Evolutionary conservation across 2,888 invertebrate genomes (phyloP).

Genomic region (Drosophila kuntzei): DNA sequence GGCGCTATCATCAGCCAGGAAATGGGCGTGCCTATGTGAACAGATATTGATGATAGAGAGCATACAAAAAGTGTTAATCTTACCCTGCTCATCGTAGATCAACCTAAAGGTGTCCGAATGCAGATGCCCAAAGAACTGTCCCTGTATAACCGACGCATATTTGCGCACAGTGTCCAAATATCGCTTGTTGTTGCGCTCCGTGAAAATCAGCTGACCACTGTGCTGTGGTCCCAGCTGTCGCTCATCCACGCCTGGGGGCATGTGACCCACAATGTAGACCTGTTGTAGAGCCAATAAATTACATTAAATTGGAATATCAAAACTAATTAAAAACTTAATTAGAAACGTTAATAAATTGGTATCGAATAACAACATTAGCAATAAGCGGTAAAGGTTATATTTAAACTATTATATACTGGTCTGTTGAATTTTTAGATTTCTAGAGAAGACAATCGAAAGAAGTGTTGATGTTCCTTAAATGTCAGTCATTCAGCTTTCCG

Average conservation of each 20-base stretch:
- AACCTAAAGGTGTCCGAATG: slow-evolving; percentile 96
- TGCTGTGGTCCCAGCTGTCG: slow-evolving; percentile 89
- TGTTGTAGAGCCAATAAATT: slow-evolving; percentile 83
- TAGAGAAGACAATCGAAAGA: too few species aligned
- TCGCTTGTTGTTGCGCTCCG: slow-evolving; percentile 91
- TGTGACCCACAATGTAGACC: slow-evolving; percentile 96
- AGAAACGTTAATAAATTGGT: too few species aligned
- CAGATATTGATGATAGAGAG: fast-evolving
- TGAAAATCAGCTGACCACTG: slow-evolving; percentile 88
- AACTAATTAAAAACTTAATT: too few species aligned
- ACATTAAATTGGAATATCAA: neutral
- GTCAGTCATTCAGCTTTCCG: too few species aligned
- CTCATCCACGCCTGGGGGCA: slow-evolving; percentile 95
- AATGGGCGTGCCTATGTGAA: slow-evolving; percentile 89
- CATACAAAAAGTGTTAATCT: neutral
- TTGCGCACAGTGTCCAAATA: slow-evolving; percentile 91
- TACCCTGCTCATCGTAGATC: slow-evolving; percentile 92
- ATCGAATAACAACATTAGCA: too few species aligned
- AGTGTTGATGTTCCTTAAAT: too few species aligned
- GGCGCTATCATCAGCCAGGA: slow-evolving; percentile 96
- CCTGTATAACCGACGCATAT: slow-evolving; percentile 92
- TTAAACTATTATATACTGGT: too few species aligned
- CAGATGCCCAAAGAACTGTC: slow-evolving; percentile 96
- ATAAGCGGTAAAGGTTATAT: too few species aligned
- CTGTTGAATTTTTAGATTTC: too few species aligned